phyloP scores from a whole-genome alignment of 1,140 invertebrate genomes.

The Drosophila virilis region DNA sequence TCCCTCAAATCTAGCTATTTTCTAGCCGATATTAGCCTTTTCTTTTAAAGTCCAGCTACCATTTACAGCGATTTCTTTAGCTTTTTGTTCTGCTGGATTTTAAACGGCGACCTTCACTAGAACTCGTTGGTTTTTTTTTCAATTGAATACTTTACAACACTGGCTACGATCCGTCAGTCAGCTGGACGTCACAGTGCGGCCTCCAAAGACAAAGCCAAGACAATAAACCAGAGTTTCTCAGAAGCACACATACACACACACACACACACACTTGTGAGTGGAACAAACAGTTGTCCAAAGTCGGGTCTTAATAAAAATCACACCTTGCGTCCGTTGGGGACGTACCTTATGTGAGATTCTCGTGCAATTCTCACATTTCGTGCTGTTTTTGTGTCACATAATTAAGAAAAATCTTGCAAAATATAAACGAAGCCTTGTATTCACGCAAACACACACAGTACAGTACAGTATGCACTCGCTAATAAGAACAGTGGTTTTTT shows the following conservation, averaged over 20 bases:
- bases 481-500: neutral
- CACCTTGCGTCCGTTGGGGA: slow-evolving; percentile 40
- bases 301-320: slow-evolving; percentile 57
- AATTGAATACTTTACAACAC: too few relatives aligned
- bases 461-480: slow-evolving; percentile 20
- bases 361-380: slow-evolving; percentile 76
- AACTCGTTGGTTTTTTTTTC: neutral
- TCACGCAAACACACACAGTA: neutral
- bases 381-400: slow-evolving; percentile 63
- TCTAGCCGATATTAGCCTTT: neutral
- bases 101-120: too few relatives aligned
- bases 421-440: slow-evolving; percentile 63
- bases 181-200: slow-evolving; percentile 50
- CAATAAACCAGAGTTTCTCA: slow-evolving; percentile 70
- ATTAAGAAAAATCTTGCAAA: slow-evolving; percentile 82
- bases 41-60: too few relatives aligned
- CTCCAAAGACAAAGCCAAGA: slow-evolving; percentile 33
- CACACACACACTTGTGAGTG: neutral
- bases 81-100: too few relatives aligned
- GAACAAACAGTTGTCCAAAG: slow-evolving; percentile 12
- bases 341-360: slow-evolving; percentile 50
- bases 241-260: slow-evolving; percentile 30
- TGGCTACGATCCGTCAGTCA: slow-evolving; percentile 10
- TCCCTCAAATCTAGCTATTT: neutral
- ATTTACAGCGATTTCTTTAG: too few relatives aligned